Evolutionary conservation across 92 coral and sea anemone species (phyloP).

Genomic region (Desmophyllum pertusum): DNA sequence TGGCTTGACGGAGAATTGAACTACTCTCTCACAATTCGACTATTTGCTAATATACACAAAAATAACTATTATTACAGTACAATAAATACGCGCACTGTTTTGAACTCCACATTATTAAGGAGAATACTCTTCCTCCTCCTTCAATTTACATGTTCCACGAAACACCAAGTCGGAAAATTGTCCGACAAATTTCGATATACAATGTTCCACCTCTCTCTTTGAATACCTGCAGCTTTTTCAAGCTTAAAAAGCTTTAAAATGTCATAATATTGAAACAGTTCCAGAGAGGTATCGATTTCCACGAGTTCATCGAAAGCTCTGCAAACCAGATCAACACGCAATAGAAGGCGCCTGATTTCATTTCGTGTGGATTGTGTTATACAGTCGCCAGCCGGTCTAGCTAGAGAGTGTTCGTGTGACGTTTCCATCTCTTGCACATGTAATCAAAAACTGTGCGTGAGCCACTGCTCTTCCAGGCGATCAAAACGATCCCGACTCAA

Average conservation of each 20-base stretch:
- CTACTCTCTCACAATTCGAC: too few relatives aligned
- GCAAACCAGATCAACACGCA: neutral
- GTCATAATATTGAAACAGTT: neutral
- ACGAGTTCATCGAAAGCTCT: neutral
- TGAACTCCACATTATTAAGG: neutral
- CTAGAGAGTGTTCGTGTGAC: conserved; percentile 79
- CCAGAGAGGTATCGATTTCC: neutral
- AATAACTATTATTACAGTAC: neutral
- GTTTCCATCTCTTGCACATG: conserved; percentile 94
- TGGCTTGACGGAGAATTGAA: too few relatives aligned
- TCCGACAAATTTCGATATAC: neutral
- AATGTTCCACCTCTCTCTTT: neutral
- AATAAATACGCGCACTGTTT: neutral
- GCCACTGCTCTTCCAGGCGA: conserved; percentile 95
- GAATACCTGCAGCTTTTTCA: too few relatives aligned
- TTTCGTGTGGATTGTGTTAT: neutral
- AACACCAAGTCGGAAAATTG: neutral
- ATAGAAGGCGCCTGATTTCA: neutral
- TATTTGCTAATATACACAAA: neutral
- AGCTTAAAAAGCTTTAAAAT: neutral
- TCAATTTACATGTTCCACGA: neutral
- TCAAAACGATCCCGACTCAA: conserved; percentile 87
- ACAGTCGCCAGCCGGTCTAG: neutral
- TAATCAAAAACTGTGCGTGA: conserved; percentile 93
- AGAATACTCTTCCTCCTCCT: neutral